Conservation (phyloP, 2,113 vertebrate genomes). For the Charadrius vociferus region DNA sequence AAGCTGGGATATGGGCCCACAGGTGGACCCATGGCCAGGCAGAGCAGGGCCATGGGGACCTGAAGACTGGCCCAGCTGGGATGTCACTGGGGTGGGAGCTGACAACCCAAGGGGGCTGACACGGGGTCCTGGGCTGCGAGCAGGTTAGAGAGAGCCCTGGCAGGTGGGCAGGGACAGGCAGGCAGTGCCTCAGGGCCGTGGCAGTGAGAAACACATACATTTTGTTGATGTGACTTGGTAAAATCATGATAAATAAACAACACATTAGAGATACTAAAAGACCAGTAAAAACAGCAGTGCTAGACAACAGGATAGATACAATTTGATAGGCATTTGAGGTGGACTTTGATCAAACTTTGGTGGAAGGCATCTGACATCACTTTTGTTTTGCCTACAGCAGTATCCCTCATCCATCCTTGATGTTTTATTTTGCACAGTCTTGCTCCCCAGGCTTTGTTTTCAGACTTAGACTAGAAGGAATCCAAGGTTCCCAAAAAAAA, state of each 20-base stretch:
- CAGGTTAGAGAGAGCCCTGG: not conserved
- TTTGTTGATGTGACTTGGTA: not conserved
- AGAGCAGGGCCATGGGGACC: not conserved
- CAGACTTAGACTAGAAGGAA: not conserved
- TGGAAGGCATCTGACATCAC: not conserved
- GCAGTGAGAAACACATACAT: rapidly evolving
- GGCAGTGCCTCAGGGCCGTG: rapidly evolving
- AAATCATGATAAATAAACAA: not conserved
- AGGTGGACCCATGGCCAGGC: rapidly evolving
- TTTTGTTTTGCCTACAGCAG: not conserved
- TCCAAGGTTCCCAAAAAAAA: not conserved
- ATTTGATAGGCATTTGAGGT: not conserved
- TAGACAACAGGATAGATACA: not conserved
- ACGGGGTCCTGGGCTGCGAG: rapidly evolving
- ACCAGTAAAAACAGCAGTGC: not conserved
- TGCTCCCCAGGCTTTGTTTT: not conserved
- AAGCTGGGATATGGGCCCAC: rapidly evolving
- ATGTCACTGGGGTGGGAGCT: not conserved
- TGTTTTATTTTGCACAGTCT: not conserved
- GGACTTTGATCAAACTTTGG: not conserved
- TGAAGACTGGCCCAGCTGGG: not conserved
- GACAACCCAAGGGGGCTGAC: not conserved
- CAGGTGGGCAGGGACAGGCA: rapidly evolving
- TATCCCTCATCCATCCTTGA: not conserved
- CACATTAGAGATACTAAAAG: not conserved